A percentile compares a stretch with the other conserved stretches of the same genome.
phyloP scores from a whole-genome alignment of 2,113 vertebrate genomes.

The Irena cyanogastra region DNA sequence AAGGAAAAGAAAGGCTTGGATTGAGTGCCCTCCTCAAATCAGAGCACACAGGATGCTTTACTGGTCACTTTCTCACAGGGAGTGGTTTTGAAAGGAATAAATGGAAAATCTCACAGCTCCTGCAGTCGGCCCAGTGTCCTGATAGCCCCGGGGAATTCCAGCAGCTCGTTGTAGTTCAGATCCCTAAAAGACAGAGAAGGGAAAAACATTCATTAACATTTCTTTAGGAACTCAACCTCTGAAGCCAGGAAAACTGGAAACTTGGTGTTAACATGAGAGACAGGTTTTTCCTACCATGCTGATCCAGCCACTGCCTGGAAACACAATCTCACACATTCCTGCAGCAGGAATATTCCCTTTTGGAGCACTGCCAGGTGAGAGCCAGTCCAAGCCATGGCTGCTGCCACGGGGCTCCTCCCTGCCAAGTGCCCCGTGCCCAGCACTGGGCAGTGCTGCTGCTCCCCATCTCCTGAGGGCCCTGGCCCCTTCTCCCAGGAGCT shows the following conservation, averaged over 20 bases:
- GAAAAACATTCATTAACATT: slow-evolving; percentile 6
- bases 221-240: not conserved
- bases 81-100: not conserved
- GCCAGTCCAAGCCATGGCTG: not conserved
- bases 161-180: slow-evolving; percentile 91
- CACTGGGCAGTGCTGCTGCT: not conserved
- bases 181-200: slow-evolving; percentile 75
- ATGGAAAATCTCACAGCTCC: slow-evolving; percentile 85
- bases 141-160: slow-evolving; percentile 90
- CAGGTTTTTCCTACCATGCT: slow-evolving; percentile 28
- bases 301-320: slow-evolving; percentile 41
- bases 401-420: not conserved
- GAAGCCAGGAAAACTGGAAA: slow-evolving; percentile 40
- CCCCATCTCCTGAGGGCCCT: not conserved
- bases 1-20: not conserved
- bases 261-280: slow-evolving; percentile 6
- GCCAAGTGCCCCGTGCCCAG: not conserved
- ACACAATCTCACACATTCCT: not conserved
- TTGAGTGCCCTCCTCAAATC: not conserved
- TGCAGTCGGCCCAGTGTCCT: slow-evolving; percentile 89
- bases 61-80: not conserved
- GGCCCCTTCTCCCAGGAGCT: not conserved
- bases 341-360: not conserved
- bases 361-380: not conserved
- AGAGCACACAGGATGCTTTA: rapidly evolving